A percentile compares a stretch with the other conserved stretches of the same genome.
Conservation (phyloP, 2,113 vertebrate species). For the Labeo catla region DNA sequence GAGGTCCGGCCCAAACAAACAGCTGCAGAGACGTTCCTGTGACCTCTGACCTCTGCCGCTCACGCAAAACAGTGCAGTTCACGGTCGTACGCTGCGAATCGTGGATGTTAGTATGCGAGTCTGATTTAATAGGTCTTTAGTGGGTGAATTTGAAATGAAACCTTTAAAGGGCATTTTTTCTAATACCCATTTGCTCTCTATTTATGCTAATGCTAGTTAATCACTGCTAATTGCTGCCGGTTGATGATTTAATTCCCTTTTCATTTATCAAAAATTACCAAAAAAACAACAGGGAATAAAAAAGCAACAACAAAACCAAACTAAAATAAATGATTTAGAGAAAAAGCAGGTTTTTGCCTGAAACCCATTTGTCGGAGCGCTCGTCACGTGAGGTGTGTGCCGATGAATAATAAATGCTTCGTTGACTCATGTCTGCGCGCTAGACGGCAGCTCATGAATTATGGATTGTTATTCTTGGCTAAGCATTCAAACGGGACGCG, state of each 20-base stretch:
- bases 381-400: constrained; percentile 61
- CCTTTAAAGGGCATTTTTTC: not conserved
- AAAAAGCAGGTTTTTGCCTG: constrained; percentile 17
- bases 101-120: not conserved
- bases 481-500: constrained; percentile 54
- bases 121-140: not conserved
- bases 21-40: not conserved
- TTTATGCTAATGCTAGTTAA: constrained; percentile 37
- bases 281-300: not conserved
- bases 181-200: not conserved
- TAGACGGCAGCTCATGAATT: constrained; percentile 63
- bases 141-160: not conserved
- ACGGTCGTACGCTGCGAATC: constrained; percentile 26
- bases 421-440: constrained; percentile 63
- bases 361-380: constrained; percentile 62
- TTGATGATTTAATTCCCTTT: not conserved
- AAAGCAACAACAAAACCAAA: not conserved
- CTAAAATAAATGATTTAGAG: not conserved
- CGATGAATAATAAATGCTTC: constrained; percentile 67
- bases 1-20: not conserved
- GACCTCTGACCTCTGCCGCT: constrained; percentile 16
- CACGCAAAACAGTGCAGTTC: constrained; percentile 10
- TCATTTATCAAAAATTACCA: not conserved
- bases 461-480: constrained; percentile 69
- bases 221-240: not conserved